Evolutionary conservation across 2,797 vertebrate species (phyloP).

Genomic region (Bradypus variegatus): DNA sequence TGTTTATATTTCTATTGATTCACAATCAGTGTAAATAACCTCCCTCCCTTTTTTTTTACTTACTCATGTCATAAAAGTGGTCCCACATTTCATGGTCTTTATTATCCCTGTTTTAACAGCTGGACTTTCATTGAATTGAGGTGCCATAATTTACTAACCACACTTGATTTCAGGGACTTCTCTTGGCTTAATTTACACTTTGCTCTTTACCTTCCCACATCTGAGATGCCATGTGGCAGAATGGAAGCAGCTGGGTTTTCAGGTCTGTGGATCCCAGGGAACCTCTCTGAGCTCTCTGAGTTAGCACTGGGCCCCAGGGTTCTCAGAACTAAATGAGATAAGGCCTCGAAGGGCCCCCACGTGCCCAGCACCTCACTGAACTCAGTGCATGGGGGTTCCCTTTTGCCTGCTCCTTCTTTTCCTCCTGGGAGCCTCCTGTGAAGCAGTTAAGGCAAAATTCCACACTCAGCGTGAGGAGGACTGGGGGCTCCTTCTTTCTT

Average conservation of each 20-base stretch:
- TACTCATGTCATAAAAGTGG: accelerated
- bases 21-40: not conserved
- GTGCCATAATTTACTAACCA: accelerated
- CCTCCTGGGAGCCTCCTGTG: not conserved
- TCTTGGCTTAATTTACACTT: not conserved
- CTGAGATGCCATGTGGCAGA: not conserved
- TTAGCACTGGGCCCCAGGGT: no score
- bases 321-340: no score
- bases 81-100: accelerated
- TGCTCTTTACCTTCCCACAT: not conserved
- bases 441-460: not conserved
- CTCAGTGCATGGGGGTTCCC: not conserved
- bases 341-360: no score
- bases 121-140: accelerated
- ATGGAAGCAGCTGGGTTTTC: not conserved
- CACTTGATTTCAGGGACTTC: not conserved
- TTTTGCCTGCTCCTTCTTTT: not conserved
- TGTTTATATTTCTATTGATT: not conserved
- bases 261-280: not conserved
- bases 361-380: no score
- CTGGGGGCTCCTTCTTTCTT: not conserved
- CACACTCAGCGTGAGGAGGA: not conserved
- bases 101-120: not conserved
- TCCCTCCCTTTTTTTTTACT: not conserved
- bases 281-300: not conserved